Conservation (phyloP, 2,113 vertebrate genomes). For the Bufo bufo region DNA sequence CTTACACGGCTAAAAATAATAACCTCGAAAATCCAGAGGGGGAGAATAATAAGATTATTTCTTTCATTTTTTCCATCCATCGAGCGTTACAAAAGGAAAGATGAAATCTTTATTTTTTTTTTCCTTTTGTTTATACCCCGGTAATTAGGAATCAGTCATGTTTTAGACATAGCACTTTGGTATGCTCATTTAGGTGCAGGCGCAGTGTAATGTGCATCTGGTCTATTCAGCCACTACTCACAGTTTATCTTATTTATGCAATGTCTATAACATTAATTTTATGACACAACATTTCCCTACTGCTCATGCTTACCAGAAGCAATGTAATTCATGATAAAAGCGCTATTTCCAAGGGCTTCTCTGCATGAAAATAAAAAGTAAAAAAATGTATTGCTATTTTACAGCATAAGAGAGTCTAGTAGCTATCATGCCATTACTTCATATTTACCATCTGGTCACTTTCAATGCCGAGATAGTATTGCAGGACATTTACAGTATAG, state of each 20-base stretch:
- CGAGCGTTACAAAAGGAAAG: constrained; percentile 1
- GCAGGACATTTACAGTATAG: background rate
- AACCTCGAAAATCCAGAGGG: constrained; percentile 13
- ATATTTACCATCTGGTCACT: background rate
- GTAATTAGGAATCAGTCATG: constrained; percentile 16
- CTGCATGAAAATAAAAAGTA: background rate
- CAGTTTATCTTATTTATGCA: constrained; percentile 31
- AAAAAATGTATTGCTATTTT: background rate
- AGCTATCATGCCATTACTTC: background rate
- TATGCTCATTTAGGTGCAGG: constrained; percentile 1
- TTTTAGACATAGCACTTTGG: background rate
- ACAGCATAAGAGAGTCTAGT: background rate
- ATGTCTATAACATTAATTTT: background rate
- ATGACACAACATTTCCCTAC: background rate
- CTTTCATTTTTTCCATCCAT: constrained; percentile 12
- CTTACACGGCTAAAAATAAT: constrained; percentile 1
- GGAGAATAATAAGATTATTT: background rate
- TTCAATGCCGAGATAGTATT: background rate
- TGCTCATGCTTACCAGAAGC: background rate
- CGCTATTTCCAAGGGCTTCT: background rate
- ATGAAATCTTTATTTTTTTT: constrained; percentile 7
- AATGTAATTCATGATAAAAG: background rate
- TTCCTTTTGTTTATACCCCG: constrained; percentile 6
- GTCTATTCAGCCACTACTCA: background rate
- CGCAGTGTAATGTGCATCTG: constrained; percentile 28